phyloP scores from a whole-genome alignment of 1,140 invertebrate genomes.

The Megalopta genalis region DNA sequence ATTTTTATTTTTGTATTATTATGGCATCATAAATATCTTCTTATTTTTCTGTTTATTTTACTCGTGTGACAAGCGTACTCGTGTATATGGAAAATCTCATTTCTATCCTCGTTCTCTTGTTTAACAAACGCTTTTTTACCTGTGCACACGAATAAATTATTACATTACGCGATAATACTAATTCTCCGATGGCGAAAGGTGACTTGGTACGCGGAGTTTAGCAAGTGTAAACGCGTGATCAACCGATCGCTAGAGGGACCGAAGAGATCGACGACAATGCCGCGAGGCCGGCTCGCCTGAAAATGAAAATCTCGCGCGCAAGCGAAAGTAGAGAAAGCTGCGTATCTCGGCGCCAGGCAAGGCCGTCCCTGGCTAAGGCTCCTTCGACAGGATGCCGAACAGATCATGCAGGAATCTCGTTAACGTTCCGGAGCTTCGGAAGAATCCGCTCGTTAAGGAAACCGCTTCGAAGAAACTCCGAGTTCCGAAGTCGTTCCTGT shows the following conservation, averaged over 20 bases:
- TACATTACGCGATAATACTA: too few species aligned
- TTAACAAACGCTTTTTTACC: too few species aligned
- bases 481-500: neutral
- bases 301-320: slow-evolving; percentile 70
- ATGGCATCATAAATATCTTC: too few species aligned
- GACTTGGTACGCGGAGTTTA: too few species aligned
- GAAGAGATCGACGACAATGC: slow-evolving; percentile 12
- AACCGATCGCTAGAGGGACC: neutral
- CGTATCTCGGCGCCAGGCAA: slow-evolving; percentile 48
- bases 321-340: slow-evolving; percentile 76
- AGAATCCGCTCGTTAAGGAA: neutral
- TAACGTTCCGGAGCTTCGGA: slow-evolving; percentile 1
- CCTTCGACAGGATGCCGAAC: slow-evolving; percentile 44
- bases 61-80: too few species aligned
- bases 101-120: too few species aligned
- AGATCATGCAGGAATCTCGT: slow-evolving; percentile 50
- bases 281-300: slow-evolving; percentile 38
- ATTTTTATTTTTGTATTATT: too few species aligned
- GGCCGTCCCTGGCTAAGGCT: slow-evolving; percentile 50
- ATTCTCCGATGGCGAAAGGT: too few species aligned
- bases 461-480: neutral
- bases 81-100: too few species aligned
- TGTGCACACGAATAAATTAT: too few species aligned
- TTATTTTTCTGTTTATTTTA: too few species aligned
- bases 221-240: too few species aligned